phyloP scores from a whole-genome alignment of 2,113 vertebrate genomes.

The Genyomyrus donnyi region DNA sequence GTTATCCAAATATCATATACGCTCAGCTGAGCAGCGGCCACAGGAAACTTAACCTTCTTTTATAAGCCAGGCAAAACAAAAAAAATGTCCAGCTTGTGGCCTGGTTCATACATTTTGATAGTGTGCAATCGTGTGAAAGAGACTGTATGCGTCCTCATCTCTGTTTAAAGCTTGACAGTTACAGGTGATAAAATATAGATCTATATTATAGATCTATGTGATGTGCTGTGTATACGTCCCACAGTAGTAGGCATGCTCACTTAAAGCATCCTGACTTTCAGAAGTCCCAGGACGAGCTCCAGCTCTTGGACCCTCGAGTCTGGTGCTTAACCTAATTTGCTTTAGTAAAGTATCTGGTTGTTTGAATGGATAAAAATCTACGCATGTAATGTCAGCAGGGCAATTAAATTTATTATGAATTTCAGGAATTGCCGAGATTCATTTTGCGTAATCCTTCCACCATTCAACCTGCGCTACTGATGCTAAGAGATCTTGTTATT shows the following conservation, averaged over 20 bases:
- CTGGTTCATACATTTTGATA: neutral
- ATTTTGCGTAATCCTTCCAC: neutral
- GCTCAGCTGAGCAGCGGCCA: neutral
- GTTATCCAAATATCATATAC: neutral
- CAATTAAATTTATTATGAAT: neutral
- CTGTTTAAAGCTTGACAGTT: slow-evolving; percentile 3
- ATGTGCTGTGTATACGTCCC: neutral
- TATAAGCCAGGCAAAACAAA: neutral
- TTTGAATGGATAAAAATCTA: neutral
- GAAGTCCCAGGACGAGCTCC: neutral
- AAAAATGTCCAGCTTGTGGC: neutral
- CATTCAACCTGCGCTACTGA: neutral
- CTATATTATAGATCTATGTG: neutral
- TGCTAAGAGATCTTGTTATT: neutral
- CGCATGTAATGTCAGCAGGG: neutral
- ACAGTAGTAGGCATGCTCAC: neutral
- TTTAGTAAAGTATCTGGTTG: neutral
- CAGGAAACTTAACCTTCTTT: neutral
- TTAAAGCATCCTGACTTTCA: neutral
- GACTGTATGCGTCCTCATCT: neutral
- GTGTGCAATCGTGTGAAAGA: neutral
- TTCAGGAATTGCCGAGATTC: neutral
- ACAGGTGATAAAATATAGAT: neutral
- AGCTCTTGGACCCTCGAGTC: neutral
- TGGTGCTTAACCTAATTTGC: neutral